A percentile compares a stretch with the other conserved stretches of the same genome.
phyloP scores from a whole-genome alignment of 1,140 invertebrate species.

The Lepidotrigona ventralis region DNA sequence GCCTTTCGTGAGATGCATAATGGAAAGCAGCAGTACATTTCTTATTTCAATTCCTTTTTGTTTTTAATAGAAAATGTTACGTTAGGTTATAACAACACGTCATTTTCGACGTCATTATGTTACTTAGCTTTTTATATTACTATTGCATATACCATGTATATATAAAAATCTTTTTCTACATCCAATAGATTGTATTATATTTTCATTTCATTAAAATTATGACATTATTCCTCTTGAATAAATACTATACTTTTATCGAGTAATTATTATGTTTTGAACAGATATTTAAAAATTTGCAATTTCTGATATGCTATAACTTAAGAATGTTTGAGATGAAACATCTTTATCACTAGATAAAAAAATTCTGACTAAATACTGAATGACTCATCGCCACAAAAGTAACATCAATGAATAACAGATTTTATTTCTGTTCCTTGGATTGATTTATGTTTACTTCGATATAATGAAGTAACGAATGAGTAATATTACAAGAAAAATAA shows the following conservation, averaged over 20 bases:
- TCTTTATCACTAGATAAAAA: background rate
- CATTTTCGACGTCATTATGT: background rate
- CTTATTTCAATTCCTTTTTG: background rate
- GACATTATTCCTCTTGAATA: too few relatives aligned
- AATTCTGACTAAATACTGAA: background rate
- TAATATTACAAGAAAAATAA: background rate
- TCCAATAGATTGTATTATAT: too few relatives aligned
- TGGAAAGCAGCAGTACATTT: background rate
- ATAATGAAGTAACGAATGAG: background rate
- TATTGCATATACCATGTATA: too few relatives aligned
- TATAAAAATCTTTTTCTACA: too few relatives aligned
- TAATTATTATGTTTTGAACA: too few relatives aligned
- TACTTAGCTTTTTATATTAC: background rate
- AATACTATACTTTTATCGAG: too few relatives aligned
- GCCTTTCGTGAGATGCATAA: conserved; percentile 1
- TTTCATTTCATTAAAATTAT: too few relatives aligned
- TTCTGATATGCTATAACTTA: background rate
- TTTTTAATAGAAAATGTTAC: conserved; percentile 4
- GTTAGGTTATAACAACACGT: background rate
- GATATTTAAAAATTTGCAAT: background rate
- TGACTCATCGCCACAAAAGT: background rate
- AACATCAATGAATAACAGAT: background rate
- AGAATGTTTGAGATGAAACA: background rate
- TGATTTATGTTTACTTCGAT: background rate
- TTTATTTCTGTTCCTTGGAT: background rate